Conservation (phyloP, 2,113 vertebrate genomes). For the Chunga burmeisteri region DNA sequence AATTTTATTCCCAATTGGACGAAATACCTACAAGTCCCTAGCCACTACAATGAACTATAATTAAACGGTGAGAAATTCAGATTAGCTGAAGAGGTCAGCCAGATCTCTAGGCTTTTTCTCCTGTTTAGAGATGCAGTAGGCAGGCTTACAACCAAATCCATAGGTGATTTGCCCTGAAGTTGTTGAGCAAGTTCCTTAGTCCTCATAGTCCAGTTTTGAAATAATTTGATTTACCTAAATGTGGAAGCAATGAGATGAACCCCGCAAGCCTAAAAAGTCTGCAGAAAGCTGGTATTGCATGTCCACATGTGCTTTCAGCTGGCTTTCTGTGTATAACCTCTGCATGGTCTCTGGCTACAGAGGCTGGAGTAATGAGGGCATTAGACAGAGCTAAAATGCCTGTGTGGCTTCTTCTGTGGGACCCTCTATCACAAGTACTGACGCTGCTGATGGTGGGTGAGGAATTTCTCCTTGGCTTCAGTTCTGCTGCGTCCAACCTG, state of each 20-base stretch:
- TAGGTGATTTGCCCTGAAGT: not conserved
- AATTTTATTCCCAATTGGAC: not conserved
- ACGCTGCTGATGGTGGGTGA: not conserved
- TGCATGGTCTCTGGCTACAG: not conserved
- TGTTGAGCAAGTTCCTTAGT: not conserved
- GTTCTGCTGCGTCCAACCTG: slow-evolving; percentile 39
- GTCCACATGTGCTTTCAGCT: not conserved
- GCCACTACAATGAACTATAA: not conserved
- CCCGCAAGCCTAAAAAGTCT: not conserved
- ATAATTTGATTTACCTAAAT: not conserved
- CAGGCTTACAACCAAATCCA: not conserved
- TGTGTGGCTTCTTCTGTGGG: not conserved
- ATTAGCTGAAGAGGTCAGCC: not conserved
- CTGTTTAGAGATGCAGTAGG: not conserved
- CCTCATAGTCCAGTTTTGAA: not conserved
- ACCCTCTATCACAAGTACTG: not conserved
- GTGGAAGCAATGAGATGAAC: not conserved
- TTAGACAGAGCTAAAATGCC: not conserved
- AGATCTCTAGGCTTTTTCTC: not conserved
- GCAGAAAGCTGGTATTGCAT: not conserved
- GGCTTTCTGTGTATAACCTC: not conserved
- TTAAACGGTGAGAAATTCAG: slow-evolving; percentile 11
- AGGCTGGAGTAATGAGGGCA: not conserved
- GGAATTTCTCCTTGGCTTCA: slow-evolving; percentile 48
- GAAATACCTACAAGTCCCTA: not conserved